Conservation (phyloP, 2,113 vertebrate species). For the Protobothrops flavoviridis region DNA sequence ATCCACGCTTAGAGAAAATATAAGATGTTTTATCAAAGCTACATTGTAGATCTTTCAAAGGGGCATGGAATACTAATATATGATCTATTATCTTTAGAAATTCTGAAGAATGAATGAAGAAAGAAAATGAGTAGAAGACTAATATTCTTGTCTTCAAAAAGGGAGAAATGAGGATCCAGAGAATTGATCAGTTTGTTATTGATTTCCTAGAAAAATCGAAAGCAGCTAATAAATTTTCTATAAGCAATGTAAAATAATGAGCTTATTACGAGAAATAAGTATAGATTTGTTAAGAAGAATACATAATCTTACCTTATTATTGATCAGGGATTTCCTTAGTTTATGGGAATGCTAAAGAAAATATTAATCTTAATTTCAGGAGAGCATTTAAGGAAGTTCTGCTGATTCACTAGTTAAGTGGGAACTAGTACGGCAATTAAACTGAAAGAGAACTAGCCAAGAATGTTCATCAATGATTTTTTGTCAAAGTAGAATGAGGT, state of each 20-base stretch:
- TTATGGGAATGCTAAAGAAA: not conserved
- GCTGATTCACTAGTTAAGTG: not conserved
- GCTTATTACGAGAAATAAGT: not conserved
- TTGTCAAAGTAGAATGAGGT: not conserved
- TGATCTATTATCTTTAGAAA: not conserved
- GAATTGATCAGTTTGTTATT: not conserved
- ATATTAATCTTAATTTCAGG: not conserved
- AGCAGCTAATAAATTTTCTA: not conserved
- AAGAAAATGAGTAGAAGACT: not conserved
- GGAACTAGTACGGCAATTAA: not conserved
- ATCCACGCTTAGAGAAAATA: not conserved
- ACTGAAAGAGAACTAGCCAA: not conserved
- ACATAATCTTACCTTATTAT: not conserved
- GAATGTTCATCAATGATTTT: not conserved
- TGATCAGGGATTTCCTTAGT: not conserved
- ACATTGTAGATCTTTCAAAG: not conserved
- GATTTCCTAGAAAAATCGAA: not conserved
- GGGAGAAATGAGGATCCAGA: not conserved
- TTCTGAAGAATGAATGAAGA: not conserved
- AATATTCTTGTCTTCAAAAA: not conserved
- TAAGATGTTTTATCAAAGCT: not conserved
- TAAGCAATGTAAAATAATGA: not conserved
- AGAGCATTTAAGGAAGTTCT: not conserved
- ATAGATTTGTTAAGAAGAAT: not conserved
- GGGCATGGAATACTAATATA: not conserved